These are phyloP conservation scores for Andrena hattorfiana DNA, from an alignment of 2,888 invertebrate species.

Conservation along the genomic window DNA sequence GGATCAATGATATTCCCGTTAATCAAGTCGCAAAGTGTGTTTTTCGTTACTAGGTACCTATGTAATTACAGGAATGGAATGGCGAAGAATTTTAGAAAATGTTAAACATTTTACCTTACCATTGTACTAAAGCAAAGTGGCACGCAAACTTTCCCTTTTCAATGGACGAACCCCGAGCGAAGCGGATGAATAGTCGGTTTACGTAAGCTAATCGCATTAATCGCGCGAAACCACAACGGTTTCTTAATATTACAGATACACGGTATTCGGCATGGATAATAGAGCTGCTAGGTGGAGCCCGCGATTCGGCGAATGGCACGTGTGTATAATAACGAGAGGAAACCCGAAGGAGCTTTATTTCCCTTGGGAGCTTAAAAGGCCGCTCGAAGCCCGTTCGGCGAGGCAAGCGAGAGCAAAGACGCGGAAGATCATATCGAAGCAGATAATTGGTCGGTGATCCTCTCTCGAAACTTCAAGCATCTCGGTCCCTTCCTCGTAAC, in stretches of 20 bases:
- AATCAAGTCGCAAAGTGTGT: no score
- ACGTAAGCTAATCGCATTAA: constrained; percentile 61
- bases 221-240: constrained; percentile 66
- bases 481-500: constrained; percentile 43
- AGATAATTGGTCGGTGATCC: constrained; percentile 84
- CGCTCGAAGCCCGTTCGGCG: constrained; percentile 61
- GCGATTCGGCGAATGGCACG: constrained; percentile 60
- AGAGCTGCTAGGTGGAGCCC: constrained; percentile 22
- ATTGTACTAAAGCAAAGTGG: no score
- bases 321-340: constrained; percentile 84
- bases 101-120: no score
- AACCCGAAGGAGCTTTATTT: constrained; percentile 82
- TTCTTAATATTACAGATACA: constrained; percentile 56
- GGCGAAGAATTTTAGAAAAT: no score
- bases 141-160: neutral
- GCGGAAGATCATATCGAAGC: constrained; percentile 83
- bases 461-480: constrained; percentile 74
- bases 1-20: no score
- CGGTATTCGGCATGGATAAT: constrained; percentile 42
- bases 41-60: no score
- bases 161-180: neutral
- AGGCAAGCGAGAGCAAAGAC: constrained; percentile 70
- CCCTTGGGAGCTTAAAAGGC: constrained; percentile 82
- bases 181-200: constrained; percentile 10
- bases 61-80: no score